phyloP scores from a whole-genome alignment of 2,113 vertebrate genomes.

The Trogon surrucura region DNA sequence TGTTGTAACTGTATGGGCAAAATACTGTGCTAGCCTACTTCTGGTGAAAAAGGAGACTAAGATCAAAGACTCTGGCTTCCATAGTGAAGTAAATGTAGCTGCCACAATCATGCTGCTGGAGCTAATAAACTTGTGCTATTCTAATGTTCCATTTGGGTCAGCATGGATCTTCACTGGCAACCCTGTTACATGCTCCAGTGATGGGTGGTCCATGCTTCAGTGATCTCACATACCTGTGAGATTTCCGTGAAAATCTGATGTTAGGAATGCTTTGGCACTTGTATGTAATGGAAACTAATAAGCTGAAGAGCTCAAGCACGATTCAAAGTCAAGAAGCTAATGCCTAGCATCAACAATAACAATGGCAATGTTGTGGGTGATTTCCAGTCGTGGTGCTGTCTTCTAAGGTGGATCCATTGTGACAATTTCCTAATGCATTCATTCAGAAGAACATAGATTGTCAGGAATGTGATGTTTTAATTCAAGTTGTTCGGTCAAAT shows the following conservation, averaged over 20 bases:
- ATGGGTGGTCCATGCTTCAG: background rate
- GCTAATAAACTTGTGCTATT: background rate
- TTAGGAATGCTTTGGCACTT: background rate
- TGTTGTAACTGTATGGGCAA: background rate
- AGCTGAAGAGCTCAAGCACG: background rate
- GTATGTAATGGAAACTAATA: background rate
- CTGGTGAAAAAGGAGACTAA: background rate
- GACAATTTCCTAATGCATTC: background rate
- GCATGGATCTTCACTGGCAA: background rate
- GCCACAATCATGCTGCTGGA: background rate
- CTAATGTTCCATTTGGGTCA: background rate
- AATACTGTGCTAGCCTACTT: background rate
- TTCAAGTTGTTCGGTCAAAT: slow-evolving; percentile 5
- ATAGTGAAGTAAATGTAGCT: background rate
- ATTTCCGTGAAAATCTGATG: background rate
- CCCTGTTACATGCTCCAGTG: background rate
- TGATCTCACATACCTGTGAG: background rate
- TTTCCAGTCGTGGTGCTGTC: background rate
- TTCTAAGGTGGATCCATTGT: background rate
- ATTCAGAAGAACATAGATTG: background rate
- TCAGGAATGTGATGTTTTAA: background rate
- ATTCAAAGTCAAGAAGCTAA: slow-evolving; percentile 48
- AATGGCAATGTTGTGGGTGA: background rate
- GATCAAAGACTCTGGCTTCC: background rate
- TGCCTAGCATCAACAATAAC: background rate